Conservation (phyloP, 2,888 invertebrate genomes). For the Tenthredo amoena region DNA sequence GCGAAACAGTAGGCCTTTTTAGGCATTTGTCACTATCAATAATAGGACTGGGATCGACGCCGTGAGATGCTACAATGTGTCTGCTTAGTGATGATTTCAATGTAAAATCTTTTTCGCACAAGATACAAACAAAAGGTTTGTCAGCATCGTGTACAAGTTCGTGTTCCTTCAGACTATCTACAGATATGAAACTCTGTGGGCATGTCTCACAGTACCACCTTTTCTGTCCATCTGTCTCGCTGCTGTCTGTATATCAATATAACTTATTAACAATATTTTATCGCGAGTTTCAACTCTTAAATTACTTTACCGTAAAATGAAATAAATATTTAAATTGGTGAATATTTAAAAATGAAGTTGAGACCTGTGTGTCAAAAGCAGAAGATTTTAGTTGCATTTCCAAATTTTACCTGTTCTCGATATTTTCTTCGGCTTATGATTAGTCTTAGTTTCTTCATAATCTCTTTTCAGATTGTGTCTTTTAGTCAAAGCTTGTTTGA, state of each 20-base stretch:
- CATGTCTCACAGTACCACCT: constrained; percentile 74
- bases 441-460: constrained; percentile 70
- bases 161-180: constrained; percentile 72
- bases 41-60: constrained; percentile 78
- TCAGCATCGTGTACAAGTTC: constrained; percentile 71
- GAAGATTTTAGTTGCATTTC: background rate
- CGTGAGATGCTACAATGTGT: constrained; percentile 80
- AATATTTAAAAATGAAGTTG: background rate
- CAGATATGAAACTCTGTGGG: constrained; percentile 69
- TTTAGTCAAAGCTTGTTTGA: constrained; percentile 75
- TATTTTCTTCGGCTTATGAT: constrained; percentile 74
- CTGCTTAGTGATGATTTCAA: constrained; percentile 78
- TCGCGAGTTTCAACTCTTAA: background rate
- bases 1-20: constrained; percentile 63
- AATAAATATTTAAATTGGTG: background rate
- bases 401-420: constrained; percentile 69
- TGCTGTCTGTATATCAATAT: constrained; percentile 56
- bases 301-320: background rate
- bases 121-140: constrained; percentile 78
- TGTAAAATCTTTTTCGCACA: constrained; percentile 79
- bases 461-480: constrained; percentile 70
- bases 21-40: constrained; percentile 72
- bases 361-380: background rate
- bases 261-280: constrained; percentile 1
- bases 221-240: constrained; percentile 66